phyloP scores from a whole-genome alignment of 2,888 invertebrate species.

The Meteorus colon region DNA sequence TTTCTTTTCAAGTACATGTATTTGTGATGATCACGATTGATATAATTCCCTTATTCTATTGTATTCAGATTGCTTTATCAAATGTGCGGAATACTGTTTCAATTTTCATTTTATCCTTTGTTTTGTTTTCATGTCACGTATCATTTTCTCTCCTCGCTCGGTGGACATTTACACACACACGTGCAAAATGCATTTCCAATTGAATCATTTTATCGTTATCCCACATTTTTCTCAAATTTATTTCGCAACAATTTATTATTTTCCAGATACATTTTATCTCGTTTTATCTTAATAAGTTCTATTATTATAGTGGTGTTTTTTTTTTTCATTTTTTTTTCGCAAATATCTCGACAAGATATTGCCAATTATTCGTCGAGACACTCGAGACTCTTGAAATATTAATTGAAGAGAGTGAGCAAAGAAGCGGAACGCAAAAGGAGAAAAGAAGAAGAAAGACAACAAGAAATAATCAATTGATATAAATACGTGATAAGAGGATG shows the following conservation, averaged over 20 bases:
- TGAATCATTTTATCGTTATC: conserved; percentile 18
- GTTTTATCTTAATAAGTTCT: too few relatives aligned
- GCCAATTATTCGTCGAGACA: neutral
- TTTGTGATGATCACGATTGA: neutral
- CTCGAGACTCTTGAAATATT: conserved; percentile 6
- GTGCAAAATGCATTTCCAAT: conserved; percentile 40
- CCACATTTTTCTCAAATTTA: neutral
- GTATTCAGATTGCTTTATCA: conserved; percentile 1
- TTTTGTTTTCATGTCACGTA: conserved; percentile 17
- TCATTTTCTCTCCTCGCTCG: conserved; percentile 28
- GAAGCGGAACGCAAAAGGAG: neutral
- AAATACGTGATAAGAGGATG: conserved; percentile 3
- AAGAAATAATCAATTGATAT: conserved; percentile 1
- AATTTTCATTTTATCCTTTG: neutral
- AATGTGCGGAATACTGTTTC: neutral
- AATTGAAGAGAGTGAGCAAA: conserved; percentile 12
- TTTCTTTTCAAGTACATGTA: neutral
- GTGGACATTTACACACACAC: conserved; percentile 16
- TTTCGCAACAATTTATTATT: conserved; percentile 1
- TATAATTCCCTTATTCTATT: conserved; percentile 4
- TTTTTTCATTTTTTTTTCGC: too few relatives aligned
- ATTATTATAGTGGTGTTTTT: too few relatives aligned
- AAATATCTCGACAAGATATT: neutral
- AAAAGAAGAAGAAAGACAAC: neutral
- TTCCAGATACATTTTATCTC: conserved; percentile 1